Evolutionary conservation across 2,113 vertebrate species (phyloP), one percentile per base, ranked within the genome.

Genomic region (Rafetus swinhoei): DNA sequence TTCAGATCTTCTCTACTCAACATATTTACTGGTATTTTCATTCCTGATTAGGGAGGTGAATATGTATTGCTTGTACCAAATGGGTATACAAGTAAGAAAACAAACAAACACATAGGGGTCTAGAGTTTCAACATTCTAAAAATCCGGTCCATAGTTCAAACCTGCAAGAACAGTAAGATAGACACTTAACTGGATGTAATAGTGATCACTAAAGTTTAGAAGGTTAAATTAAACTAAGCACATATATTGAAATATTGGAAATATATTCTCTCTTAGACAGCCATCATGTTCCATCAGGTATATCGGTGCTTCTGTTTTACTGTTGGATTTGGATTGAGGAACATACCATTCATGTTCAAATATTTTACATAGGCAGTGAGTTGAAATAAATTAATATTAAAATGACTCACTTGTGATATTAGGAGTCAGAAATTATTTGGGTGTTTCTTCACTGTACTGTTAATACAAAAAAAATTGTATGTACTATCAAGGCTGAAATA

Each of bases 141-240:
- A 93, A 91, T 39, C 65, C 74, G 55, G 57, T 91, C 8, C 14
- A 0, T 87, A 90, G 45, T 81, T 94, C 92, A 85, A 90, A 84
- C 81, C 56, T 87, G 54, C 79, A 90, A 90, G 88, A 53, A 50
- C 53, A 79, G 32, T 80, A 91, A 56, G 83, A 54, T 92, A 79
- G 94, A 89, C 52, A 53, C 1, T 0, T 79, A 72, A 29, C 19
- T 45, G 45, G 45, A 0, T 55, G 24, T 74, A 82, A 57, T 18
- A 81, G n/a, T 12, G n/a, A 72, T 35, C 18, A 72, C 9, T 86
- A 32, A 15, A 50, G 50, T 8, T 76, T 52, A 57, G 39, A 56
- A 90, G 53, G 55, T 53, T 62, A 3, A 91, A 62, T 22, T 88
- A 24, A 52, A 7, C 13, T 87, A 87, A 93, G 24, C 6, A 19